phyloP scores from a whole-genome alignment of 1,140 invertebrate species.

The Penaeus chinensis region DNA sequence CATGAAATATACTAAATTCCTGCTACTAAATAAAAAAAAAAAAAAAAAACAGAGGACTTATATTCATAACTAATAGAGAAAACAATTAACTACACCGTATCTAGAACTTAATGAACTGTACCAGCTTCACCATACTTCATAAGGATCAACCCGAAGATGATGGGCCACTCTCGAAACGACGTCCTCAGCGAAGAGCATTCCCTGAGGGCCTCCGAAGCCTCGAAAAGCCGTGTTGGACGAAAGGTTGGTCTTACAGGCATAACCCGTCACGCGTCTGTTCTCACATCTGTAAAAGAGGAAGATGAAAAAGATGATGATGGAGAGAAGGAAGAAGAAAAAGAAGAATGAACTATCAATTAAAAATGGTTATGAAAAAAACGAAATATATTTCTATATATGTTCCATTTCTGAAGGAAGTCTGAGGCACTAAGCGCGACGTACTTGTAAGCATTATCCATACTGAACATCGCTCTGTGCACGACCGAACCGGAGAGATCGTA shows the following conservation, averaged over 20 bases:
- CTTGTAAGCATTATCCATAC: slow-evolving; percentile 32
- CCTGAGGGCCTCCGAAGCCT: slow-evolving; percentile 93
- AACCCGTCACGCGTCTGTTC: slow-evolving; percentile 71
- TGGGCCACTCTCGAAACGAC: slow-evolving; percentile 82
- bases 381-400: not conserved
- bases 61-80: too few species aligned
- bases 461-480: slow-evolving; percentile 79
- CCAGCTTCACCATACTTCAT: too few species aligned
- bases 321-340: too few species aligned
- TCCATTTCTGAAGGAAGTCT: not conserved
- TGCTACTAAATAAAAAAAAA: too few species aligned
- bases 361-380: too few species aligned
- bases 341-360: too few species aligned
- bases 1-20: too few species aligned
- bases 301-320: not conserved
- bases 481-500: slow-evolving; percentile 84
- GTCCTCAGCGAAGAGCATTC: slow-evolving; percentile 85
- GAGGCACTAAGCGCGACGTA: not conserved
- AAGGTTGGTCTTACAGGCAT: slow-evolving; percentile 85
- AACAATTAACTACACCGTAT: too few species aligned
- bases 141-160: slow-evolving; percentile 68
- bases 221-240: slow-evolving; percentile 91
- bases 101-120: too few species aligned
- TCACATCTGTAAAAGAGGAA: slow-evolving; percentile 8
- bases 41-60: too few species aligned